Conservation (phyloP, 2,888 invertebrate genomes). For the Metalampra italica region DNA sequence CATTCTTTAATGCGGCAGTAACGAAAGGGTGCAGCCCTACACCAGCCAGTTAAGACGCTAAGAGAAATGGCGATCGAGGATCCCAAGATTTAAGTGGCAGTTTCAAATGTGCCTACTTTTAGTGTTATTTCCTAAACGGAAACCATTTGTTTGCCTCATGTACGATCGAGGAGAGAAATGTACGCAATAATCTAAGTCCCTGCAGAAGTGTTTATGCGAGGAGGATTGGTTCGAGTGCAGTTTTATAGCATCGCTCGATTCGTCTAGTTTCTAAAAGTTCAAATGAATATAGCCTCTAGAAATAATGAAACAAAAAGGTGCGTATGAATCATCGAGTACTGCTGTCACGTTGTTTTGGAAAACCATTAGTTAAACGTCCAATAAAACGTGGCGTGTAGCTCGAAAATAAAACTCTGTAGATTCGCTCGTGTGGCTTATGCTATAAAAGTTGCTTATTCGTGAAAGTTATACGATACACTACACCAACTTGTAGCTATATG, state of each 20-base stretch:
- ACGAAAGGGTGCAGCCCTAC: slow-evolving; percentile 44
- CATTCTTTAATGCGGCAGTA: slow-evolving; percentile 51
- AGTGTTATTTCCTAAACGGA: slow-evolving; percentile 76
- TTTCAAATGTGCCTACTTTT: slow-evolving; percentile 76
- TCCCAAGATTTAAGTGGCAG: slow-evolving; percentile 75
- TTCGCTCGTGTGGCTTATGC: slow-evolving; percentile 37
- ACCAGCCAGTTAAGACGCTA: slow-evolving; percentile 58
- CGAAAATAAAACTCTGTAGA: slow-evolving; percentile 44
- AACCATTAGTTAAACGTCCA: slow-evolving; percentile 58
- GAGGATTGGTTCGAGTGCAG: slow-evolving; percentile 33
- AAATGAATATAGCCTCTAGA: slow-evolving; percentile 14
- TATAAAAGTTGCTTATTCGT: slow-evolving; percentile 42
- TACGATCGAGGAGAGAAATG: slow-evolving; percentile 61
- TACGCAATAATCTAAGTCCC: slow-evolving; percentile 47
- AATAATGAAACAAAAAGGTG: slow-evolving; percentile 24
- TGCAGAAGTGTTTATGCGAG: slow-evolving; percentile 45
- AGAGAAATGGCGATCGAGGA: slow-evolving; percentile 73
- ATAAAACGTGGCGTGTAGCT: slow-evolving; percentile 44
- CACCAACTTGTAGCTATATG: slow-evolving; percentile 38
- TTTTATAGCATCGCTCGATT: slow-evolving; percentile 25
- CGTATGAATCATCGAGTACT: slow-evolving; percentile 48
- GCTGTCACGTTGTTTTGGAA: slow-evolving; percentile 53
- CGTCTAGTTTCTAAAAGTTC: neutral
- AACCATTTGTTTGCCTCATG: slow-evolving; percentile 72
- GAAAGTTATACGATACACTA: slow-evolving; percentile 37